These are phyloP conservation scores for Agonopterix heracliana DNA, from an alignment of 2,888 invertebrate species.

Conservation along the genomic window DNA sequence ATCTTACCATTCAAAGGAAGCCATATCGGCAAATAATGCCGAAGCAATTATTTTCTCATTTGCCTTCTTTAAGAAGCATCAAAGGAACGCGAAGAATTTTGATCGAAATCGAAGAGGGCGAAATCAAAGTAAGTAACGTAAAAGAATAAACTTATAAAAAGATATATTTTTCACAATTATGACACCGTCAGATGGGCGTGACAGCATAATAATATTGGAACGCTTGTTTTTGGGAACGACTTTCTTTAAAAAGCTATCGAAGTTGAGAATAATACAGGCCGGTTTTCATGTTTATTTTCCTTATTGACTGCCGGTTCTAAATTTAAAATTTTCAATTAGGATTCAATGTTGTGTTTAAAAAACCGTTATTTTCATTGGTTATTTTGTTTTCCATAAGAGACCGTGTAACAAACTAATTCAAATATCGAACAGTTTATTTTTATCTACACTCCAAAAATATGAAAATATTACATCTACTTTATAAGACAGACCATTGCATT, in stretches of 20 bases:
- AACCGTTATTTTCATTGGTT: too few relatives aligned
- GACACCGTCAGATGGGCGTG: constrained; percentile 56
- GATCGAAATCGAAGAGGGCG: constrained; percentile 53
- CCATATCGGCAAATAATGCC: constrained; percentile 52
- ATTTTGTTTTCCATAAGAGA: too few relatives aligned
- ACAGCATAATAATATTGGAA: constrained; percentile 40
- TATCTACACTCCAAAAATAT: too few relatives aligned
- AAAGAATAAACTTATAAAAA: constrained; percentile 19
- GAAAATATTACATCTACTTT: too few relatives aligned
- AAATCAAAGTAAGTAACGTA: constrained; percentile 60
- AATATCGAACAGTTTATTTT: too few relatives aligned
- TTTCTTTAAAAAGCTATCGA: constrained; percentile 39
- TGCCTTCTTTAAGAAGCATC: constrained; percentile 44
- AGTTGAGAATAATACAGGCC: constrained; percentile 34
- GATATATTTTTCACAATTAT: constrained; percentile 57
- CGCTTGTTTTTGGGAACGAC: constrained; percentile 32
- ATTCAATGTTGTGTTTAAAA: too few relatives aligned
- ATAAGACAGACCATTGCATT: too few relatives aligned
- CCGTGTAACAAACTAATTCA: too few relatives aligned
- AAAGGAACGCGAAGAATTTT: constrained; percentile 52
- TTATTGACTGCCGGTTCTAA: not conserved
- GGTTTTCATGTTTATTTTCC: constrained; percentile 14
- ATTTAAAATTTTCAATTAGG: too few relatives aligned
- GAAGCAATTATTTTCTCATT: constrained; percentile 63
- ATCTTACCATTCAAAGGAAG: constrained; percentile 32